Conservation (phyloP, 2,797 vertebrate species). For the Catostomus latipinnis region DNA sequence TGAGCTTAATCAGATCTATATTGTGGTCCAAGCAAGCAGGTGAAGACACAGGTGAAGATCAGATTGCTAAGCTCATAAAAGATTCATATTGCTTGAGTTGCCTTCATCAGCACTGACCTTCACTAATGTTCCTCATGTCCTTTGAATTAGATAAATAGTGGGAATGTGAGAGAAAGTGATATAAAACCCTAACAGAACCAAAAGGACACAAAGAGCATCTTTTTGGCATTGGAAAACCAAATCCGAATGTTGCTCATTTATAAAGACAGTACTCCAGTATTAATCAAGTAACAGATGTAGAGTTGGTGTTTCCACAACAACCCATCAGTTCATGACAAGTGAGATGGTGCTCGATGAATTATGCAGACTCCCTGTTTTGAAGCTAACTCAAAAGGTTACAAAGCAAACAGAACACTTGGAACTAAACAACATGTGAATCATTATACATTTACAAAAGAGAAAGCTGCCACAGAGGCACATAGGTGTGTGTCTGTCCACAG, state of each 20-base stretch:
- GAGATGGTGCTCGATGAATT: conserved; percentile 58
- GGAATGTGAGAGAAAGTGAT: conserved; percentile 29
- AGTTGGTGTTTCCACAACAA: conserved; percentile 22
- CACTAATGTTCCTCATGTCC: conserved; percentile 21
- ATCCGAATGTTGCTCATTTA: conserved; percentile 59
- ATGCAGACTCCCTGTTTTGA: conserved; percentile 76
- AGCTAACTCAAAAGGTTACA: conserved; percentile 65
- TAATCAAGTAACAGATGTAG: conserved; percentile 25
- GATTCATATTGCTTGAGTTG: conserved; percentile 53
- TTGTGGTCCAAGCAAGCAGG: conserved; percentile 22
- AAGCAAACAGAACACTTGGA: conserved; percentile 77
- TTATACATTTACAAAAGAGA: conserved; percentile 65
- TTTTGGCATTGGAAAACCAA: conserved; percentile 66
- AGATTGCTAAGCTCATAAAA: conserved; percentile 38
- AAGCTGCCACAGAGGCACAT: conserved; percentile 49
- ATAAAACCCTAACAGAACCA: conserved; percentile 35
- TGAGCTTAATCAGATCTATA: conserved; percentile 24
- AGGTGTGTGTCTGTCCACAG: conserved; percentile 44
- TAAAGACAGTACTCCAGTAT: conserved; percentile 61
- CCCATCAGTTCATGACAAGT: conserved; percentile 60
- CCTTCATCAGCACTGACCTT: conserved; percentile 27
- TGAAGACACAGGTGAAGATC: conserved; percentile 21
- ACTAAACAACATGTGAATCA: conserved; percentile 75
- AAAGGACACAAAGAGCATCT: conserved; percentile 46
- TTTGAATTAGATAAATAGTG: conserved; percentile 34